Evolutionary conservation across 2,797 vertebrate species (phyloP).

Genomic region (Cossypha niveicapilla): DNA sequence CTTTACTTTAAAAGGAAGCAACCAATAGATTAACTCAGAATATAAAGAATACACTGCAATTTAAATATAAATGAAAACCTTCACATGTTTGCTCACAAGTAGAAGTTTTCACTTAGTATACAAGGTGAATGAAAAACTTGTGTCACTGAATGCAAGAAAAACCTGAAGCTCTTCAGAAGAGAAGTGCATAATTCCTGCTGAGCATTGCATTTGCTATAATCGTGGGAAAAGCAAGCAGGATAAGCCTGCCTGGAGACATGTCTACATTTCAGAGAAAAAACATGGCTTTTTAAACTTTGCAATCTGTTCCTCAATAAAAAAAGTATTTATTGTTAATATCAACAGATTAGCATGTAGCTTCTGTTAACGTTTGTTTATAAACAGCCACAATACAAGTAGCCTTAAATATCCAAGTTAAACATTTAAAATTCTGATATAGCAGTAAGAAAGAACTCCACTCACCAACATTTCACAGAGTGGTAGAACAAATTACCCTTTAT

Average conservation of each 20-base stretch:
- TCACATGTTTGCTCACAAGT: neutral
- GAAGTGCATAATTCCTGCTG: neutral
- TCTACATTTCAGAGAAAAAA: slow-evolving; percentile 41
- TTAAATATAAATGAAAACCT: neutral
- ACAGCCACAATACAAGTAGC: neutral
- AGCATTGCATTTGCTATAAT: neutral
- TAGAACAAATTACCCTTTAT: neutral
- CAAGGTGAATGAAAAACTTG: neutral
- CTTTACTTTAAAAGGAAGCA: neutral
- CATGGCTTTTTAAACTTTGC: neutral
- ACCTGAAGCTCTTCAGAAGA: neutral
- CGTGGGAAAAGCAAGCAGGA: slow-evolving; percentile 26
- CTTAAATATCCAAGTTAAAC: neutral
- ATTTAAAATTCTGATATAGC: neutral
- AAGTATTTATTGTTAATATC: slow-evolving; percentile 56
- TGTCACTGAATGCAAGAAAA: neutral
- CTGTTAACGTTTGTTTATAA: slow-evolving; percentile 28
- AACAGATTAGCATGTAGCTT: slow-evolving; percentile 40
- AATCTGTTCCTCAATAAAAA: slow-evolving; percentile 40
- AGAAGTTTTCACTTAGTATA: neutral
- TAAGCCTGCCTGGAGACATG: slow-evolving; percentile 61
- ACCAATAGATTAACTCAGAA: neutral
- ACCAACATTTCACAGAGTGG: neutral
- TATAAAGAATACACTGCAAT: neutral
- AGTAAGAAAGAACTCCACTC: neutral